Conservation (phyloP, 1,140 invertebrate genomes). For the Platyscapa corneri region DNA sequence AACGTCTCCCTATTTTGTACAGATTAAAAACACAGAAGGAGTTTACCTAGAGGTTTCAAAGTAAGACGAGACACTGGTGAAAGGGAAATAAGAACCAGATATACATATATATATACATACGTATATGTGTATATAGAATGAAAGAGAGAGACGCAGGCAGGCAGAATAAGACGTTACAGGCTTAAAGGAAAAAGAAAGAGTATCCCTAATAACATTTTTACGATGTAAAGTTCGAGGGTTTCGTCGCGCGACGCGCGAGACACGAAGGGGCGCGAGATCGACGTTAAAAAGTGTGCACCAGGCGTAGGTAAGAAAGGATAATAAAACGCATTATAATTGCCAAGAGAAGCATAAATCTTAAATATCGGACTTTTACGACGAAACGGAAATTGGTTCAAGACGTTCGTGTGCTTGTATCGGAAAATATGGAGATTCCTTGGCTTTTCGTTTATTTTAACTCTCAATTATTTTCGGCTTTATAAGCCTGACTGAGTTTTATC, state of each 20-base stretch:
- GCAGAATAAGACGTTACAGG: neutral
- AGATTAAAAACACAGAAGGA: constrained; percentile 39
- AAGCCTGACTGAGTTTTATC: constrained; percentile 33
- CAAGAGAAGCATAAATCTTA: constrained; percentile 71
- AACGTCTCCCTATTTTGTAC: constrained; percentile 62
- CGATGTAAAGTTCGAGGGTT: constrained; percentile 71
- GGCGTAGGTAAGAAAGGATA: constrained; percentile 57
- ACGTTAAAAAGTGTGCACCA: constrained; percentile 57
- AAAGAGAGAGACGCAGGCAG: neutral
- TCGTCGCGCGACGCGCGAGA: constrained; percentile 57
- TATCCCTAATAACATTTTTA: constrained; percentile 73
- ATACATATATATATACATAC: too few relatives aligned
- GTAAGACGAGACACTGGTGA: neutral
- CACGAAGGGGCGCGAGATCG: constrained; percentile 53
- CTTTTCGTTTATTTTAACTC: constrained; percentile 48
- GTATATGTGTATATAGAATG: neutral
- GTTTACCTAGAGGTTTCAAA: constrained; percentile 28
- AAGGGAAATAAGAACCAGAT: neutral
- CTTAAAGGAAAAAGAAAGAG: constrained; percentile 37
- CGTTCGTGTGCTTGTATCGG: constrained; percentile 59
- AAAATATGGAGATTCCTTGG: constrained; percentile 52
- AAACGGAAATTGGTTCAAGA: constrained; percentile 70
- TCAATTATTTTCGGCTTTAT: constrained; percentile 52
- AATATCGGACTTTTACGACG: constrained; percentile 71
- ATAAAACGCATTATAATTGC: constrained; percentile 75